phyloP scores from a whole-genome alignment of 2,888 invertebrate genomes.

The Melieria crassipennis region DNA sequence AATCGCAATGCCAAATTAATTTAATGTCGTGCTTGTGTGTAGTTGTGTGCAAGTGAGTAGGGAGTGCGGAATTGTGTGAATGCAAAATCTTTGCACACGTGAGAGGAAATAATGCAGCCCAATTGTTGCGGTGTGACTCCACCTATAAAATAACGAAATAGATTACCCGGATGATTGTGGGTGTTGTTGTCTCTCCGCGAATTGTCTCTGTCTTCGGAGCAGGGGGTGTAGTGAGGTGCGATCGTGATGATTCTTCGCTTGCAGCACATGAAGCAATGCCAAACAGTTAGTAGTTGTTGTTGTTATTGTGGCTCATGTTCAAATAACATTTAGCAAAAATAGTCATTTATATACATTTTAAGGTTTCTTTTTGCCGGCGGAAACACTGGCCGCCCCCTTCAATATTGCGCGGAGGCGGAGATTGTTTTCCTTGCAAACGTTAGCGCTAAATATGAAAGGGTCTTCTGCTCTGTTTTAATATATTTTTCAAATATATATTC shows the following conservation, averaged over 20 bases:
- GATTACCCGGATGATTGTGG: not conserved
- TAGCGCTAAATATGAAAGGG: not conserved
- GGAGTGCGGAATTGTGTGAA: too few relatives aligned
- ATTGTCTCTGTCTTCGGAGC: not conserved
- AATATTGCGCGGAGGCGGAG: not conserved
- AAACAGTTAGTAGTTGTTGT: constrained; percentile 18
- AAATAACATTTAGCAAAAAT: constrained; percentile 60
- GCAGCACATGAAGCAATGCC: too few relatives aligned
- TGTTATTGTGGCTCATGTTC: constrained; percentile 51
- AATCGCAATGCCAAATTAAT: not conserved
- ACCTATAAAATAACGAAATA: too few relatives aligned
- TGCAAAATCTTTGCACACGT: too few relatives aligned
- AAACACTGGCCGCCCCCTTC: not conserved
- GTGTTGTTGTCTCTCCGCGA: not conserved
- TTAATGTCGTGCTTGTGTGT: too few relatives aligned
- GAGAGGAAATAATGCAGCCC: too few relatives aligned
- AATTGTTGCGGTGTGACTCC: too few relatives aligned
- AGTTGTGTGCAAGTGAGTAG: too few relatives aligned
- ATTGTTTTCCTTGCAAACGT: not conserved
- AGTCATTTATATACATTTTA: constrained; percentile 49
- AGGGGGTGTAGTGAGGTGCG: not conserved
- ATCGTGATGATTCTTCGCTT: not conserved
- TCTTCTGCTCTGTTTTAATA: not conserved
- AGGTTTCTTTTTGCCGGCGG: constrained; percentile 29
- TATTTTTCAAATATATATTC: not conserved